Evolutionary conservation across 2,113 vertebrate genomes (phyloP).

Genomic region (Corvus hawaiiensis): DNA sequence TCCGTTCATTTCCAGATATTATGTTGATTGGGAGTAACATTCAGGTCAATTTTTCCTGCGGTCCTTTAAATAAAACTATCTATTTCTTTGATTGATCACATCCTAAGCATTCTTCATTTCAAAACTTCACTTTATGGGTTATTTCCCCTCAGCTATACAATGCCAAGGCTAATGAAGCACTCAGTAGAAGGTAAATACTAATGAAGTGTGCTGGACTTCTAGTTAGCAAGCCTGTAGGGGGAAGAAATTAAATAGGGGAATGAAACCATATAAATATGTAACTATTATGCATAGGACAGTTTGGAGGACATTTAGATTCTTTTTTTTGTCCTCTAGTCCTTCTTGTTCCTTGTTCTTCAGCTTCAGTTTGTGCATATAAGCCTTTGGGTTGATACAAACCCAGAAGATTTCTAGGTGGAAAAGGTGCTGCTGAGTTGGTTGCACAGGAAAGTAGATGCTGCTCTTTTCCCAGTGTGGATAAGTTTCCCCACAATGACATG

Average conservation of each 20-base stretch:
- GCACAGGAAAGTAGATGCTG: not conserved
- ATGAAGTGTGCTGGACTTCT: not conserved
- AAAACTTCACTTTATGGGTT: not conserved
- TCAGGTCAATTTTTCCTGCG: not conserved
- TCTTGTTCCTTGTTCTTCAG: not conserved
- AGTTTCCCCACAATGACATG: not conserved
- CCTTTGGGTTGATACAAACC: not conserved
- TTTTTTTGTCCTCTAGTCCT: not conserved
- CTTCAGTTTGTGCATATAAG: not conserved
- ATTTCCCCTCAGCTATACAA: conserved; percentile 12
- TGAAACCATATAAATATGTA: not conserved
- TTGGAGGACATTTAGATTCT: not conserved
- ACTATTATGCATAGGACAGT: not conserved
- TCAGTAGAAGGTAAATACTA: conserved; percentile 19
- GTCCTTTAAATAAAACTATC: not conserved
- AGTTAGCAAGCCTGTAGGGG: not conserved
- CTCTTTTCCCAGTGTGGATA: not conserved
- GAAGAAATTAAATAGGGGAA: not conserved
- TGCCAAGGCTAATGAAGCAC: conserved; percentile 19
- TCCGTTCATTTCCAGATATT: not conserved
- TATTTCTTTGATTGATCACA: conserved; percentile 19
- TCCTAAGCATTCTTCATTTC: not conserved
- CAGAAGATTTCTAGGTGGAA: not conserved
- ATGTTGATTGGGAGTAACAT: not conserved
- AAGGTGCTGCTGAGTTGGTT: not conserved